phyloP scores from a whole-genome alignment of 2,888 invertebrate genomes.

The Tenthredo mesomela region DNA sequence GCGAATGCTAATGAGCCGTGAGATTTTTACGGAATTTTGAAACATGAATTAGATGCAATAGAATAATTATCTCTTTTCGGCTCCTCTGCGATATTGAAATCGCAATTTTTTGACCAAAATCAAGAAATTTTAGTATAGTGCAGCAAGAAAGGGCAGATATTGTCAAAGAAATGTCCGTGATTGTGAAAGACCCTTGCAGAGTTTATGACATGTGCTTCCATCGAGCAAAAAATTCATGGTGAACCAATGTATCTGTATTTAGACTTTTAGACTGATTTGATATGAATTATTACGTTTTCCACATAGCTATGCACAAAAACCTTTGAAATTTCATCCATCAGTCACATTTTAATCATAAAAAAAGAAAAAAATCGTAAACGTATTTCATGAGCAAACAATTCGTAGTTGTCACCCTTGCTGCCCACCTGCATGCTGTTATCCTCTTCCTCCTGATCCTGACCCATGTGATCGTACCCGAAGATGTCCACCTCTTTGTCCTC shows the following conservation, averaged over 20 bases:
- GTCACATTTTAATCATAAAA: background rate
- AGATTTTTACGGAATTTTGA: background rate
- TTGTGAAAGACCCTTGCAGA: conserved; percentile 57
- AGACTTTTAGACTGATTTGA: background rate
- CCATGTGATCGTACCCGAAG: conserved; percentile 53
- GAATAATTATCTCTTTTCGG: background rate
- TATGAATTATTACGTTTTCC: background rate
- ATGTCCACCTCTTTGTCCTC: conserved; percentile 48
- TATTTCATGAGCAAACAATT: background rate
- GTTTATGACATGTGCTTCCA: conserved; percentile 52
- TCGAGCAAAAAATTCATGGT: conserved; percentile 56
- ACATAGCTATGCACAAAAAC: background rate
- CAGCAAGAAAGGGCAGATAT: background rate
- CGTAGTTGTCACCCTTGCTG: conserved; percentile 57
- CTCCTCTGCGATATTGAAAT: background rate
- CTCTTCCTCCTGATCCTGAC: conserved; percentile 55
- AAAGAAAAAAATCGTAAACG: background rate
- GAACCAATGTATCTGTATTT: background rate
- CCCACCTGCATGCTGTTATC: conserved; percentile 58
- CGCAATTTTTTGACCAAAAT: background rate
- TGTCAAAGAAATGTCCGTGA: conserved; percentile 54
- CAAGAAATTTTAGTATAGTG: conserved; percentile 1
- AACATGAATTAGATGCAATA: background rate
- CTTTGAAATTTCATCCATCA: background rate
- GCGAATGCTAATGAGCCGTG: background rate